Evolutionary conservation across 2,888 invertebrate species (phyloP).

Genomic region (Ernsta delagoae): DNA sequence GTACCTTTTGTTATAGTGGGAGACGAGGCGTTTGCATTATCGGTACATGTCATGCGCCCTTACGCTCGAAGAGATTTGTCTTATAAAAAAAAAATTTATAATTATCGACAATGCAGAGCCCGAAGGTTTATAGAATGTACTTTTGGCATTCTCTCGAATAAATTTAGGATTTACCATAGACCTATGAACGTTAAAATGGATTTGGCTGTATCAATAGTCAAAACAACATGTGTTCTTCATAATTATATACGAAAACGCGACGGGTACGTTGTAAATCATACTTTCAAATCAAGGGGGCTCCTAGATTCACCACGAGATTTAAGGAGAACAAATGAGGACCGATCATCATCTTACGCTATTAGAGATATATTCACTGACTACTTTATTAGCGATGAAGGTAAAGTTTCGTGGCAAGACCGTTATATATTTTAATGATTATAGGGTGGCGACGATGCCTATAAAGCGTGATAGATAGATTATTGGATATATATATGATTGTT

Average conservation of each 20-base stretch:
- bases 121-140: constrained; percentile 6
- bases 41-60: background rate
- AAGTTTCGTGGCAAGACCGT: constrained; percentile 3
- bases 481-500: too few species aligned
- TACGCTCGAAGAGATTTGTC: too few species aligned
- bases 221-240: background rate
- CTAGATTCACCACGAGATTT: too few species aligned
- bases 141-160: constrained; percentile 10
- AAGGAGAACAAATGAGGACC: too few species aligned
- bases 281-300: too few species aligned
- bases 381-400: too few species aligned
- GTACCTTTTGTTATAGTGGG: background rate
- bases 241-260: too few species aligned
- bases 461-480: too few species aligned
- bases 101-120: constrained; percentile 7
- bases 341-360: too few species aligned
- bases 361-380: too few species aligned
- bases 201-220: constrained; percentile 7
- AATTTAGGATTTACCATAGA: constrained; percentile 10
- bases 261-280: too few species aligned
- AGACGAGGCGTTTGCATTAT: constrained; percentile 11
- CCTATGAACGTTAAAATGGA: constrained; percentile 5
- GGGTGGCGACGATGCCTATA: background rate
- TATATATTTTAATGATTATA: constrained; percentile 5
- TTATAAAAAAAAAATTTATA: background rate